Conservation (phyloP, 2,113 vertebrate species). For the Cyanistes caeruleus region DNA sequence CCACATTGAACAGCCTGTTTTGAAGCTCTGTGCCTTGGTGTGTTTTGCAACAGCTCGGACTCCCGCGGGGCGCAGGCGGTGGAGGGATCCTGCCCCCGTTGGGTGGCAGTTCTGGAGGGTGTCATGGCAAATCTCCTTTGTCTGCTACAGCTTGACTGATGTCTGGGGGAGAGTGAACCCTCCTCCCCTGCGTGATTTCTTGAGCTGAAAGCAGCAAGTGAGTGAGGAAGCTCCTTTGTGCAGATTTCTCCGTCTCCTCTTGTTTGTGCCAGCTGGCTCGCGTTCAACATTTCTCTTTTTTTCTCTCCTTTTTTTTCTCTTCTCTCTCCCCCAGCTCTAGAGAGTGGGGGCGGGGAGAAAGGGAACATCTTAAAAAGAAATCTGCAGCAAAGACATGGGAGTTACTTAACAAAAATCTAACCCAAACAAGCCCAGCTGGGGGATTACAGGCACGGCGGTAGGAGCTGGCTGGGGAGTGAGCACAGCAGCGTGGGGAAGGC, state of each 20-base stretch:
- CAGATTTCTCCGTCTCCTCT: constrained; percentile 62
- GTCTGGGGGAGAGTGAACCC: constrained; percentile 24
- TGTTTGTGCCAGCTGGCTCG: constrained; percentile 67
- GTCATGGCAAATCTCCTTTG: constrained; percentile 57
- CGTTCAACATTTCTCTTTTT: constrained; percentile 63
- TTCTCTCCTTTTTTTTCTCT: neutral
- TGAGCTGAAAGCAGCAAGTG: constrained; percentile 68
- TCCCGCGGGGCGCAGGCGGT: neutral
- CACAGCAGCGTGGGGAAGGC: neutral
- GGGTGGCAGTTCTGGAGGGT: constrained; percentile 43
- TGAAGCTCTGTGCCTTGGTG: neutral
- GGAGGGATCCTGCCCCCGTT: neutral
- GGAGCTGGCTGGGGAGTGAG: neutral
- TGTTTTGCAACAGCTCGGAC: constrained; percentile 19
- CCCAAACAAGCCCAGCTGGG: constrained; percentile 61
- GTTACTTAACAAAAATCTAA: constrained; percentile 51
- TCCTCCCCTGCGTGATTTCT: constrained; percentile 50
- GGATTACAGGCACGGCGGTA: constrained; percentile 7
- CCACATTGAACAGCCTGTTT: constrained; percentile 11
- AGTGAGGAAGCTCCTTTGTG: constrained; percentile 74
- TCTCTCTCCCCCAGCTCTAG: constrained; percentile 20
- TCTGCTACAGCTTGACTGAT: constrained; percentile 18
- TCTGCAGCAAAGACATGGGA: constrained; percentile 56
- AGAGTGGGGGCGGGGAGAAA: constrained; percentile 52
- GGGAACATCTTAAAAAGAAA: constrained; percentile 58